phyloP scores from a whole-genome alignment of 1,140 invertebrate species.

The Magallana gigas region DNA sequence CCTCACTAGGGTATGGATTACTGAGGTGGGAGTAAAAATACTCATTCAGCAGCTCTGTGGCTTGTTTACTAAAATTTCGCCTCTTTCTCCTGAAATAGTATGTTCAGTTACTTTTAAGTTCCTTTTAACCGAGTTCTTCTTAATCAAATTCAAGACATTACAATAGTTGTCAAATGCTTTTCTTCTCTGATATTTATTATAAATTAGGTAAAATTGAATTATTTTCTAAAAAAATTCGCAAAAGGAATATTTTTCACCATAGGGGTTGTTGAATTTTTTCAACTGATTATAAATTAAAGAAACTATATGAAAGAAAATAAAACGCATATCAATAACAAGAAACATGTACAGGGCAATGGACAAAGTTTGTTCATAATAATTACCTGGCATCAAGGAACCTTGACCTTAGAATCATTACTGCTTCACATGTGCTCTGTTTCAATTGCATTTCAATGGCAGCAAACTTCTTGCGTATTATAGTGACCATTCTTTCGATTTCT shows the following conservation, averaged over 20 bases:
- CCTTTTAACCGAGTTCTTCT: not conserved
- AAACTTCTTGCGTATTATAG: constrained; percentile 99
- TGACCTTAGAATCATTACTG: constrained; percentile 99
- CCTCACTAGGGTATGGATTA: constrained; percentile 99
- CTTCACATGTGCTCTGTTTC: constrained; percentile 99
- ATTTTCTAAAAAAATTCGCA: too few relatives aligned
- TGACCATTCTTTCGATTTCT: constrained; percentile 99
- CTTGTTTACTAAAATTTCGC: constrained; percentile 99
- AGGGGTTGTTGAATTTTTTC: too few relatives aligned
- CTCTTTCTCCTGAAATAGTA: constrained; percentile 90
- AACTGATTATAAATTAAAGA: too few relatives aligned
- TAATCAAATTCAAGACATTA: not conserved
- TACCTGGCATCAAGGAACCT: constrained; percentile 95
- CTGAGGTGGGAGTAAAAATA: constrained; percentile 99
- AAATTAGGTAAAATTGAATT: too few relatives aligned
- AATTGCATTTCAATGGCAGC: constrained; percentile 99
- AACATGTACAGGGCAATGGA: too few relatives aligned
- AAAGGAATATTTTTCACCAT: too few relatives aligned
- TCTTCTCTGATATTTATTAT: too few relatives aligned
- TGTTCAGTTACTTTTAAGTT: not conserved
- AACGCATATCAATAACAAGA: too few relatives aligned
- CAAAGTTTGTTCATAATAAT: constrained; percentile 15
- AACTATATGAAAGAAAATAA: too few relatives aligned
- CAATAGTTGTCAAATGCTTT: too few relatives aligned
- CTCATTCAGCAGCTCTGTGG: constrained; percentile 99